Evolutionary conservation across 2,797 vertebrate genomes (phyloP).

Genomic region (Sebastes vulpes): DNA sequence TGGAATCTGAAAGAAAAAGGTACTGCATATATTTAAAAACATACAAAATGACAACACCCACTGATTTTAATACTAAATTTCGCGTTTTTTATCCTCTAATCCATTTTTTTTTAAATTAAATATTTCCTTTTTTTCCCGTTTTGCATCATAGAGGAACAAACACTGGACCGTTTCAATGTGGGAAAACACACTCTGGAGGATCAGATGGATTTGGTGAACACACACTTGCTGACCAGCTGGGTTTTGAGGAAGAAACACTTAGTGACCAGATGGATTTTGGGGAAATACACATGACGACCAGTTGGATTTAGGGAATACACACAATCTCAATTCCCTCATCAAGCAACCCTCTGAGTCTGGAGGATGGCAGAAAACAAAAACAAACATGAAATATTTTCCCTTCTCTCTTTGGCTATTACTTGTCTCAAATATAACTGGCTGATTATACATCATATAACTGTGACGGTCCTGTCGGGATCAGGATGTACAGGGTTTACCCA

Average conservation of each 20-base stretch:
- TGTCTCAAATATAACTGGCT: conserved; percentile 41
- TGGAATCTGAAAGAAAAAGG: conserved; percentile 3
- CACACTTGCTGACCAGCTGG: conserved; percentile 68
- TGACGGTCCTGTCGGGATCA: conserved; percentile 48
- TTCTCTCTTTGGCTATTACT: conserved; percentile 33
- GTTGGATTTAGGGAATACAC: conserved; percentile 54
- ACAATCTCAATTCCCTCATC: conserved; percentile 41
- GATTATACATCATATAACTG: conserved; percentile 32
- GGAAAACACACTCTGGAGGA: conserved; percentile 40
- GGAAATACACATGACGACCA: conserved; percentile 62
- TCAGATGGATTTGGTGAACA: conserved; percentile 69
- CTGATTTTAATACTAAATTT: not conserved
- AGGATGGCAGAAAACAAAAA: conserved; percentile 40
- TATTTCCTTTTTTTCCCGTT: not conserved
- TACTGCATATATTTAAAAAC: not conserved
- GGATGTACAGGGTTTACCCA: conserved; percentile 46
- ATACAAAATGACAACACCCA: not conserved
- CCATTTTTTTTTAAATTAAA: not conserved
- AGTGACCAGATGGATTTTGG: conserved; percentile 74
- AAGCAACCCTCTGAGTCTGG: conserved; percentile 29
- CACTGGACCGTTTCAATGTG: not conserved
- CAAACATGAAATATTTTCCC: conserved; percentile 32
- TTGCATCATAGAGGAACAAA: conserved; percentile 17
- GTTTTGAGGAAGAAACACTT: conserved; percentile 55
- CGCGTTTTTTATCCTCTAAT: not conserved